These are phyloP conservation scores for Cichladusa arquata DNA, from an alignment of 2,113 vertebrate genomes.

Conservation along the genomic window DNA sequence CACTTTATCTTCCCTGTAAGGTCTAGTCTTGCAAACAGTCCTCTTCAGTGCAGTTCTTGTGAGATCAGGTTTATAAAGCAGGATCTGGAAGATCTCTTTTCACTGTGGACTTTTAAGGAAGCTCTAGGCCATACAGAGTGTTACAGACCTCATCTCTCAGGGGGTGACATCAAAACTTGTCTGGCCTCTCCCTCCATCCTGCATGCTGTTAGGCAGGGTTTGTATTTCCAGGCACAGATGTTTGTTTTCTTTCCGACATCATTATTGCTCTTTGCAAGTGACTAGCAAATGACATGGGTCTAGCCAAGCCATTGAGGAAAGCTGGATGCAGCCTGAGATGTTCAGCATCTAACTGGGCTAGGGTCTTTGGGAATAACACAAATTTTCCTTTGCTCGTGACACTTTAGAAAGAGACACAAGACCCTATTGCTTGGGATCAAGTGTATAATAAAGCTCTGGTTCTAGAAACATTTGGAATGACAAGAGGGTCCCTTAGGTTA, in stretches of 20 bases:
- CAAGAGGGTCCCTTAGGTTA: background rate
- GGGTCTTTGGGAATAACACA: background rate
- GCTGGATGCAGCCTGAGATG: background rate
- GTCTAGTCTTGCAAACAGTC: background rate
- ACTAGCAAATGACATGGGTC: background rate
- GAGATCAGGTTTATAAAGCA: background rate
- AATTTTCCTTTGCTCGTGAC: background rate
- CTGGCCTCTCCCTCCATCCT: background rate
- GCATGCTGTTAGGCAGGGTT: background rate
- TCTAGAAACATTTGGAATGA: background rate
- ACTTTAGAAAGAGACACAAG: background rate
- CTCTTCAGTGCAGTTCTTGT: background rate
- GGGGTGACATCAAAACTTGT: background rate
- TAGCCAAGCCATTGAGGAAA: background rate
- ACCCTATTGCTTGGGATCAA: background rate
- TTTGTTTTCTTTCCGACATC: background rate
- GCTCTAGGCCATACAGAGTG: background rate
- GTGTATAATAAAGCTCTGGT: background rate
- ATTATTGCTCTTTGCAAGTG: accelerated
- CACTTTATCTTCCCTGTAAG: background rate
- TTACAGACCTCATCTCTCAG: background rate
- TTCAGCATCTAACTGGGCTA: background rate
- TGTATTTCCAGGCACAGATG: background rate
- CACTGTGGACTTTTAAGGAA: background rate
- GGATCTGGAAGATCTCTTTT: background rate